Conservation (phyloP, 2,113 vertebrate genomes). For the Heterocephalus glaber region DNA sequence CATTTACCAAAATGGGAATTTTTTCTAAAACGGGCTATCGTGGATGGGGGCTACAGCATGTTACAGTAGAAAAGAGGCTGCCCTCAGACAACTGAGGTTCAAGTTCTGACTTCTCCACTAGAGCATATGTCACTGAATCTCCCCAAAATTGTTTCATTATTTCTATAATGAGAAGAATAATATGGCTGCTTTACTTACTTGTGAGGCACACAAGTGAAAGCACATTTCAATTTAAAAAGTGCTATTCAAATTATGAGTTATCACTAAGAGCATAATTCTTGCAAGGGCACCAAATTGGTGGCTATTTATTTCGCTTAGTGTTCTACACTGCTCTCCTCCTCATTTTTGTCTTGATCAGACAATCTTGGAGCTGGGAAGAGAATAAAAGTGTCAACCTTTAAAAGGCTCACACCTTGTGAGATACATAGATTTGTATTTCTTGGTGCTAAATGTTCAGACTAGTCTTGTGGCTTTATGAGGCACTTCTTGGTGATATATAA, state of each 20-base stretch:
- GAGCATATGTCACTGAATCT: background rate
- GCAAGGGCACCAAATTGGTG: background rate
- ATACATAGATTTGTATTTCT: constrained; percentile 81
- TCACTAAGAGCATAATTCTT: background rate
- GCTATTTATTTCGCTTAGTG: constrained; percentile 7
- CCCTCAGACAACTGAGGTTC: background rate
- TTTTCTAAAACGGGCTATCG: constrained; percentile 29
- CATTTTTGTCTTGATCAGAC: constrained; percentile 69
- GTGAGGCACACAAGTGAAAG: background rate
- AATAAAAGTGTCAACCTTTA: constrained; percentile 78
- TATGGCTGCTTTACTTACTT: background rate
- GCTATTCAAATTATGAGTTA: constrained; percentile 17
- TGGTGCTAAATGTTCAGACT: constrained; percentile 75
- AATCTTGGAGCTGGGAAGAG: constrained; percentile 55
- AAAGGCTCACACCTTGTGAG: constrained; percentile 77
- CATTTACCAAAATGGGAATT: constrained; percentile 65
- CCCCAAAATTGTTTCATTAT: background rate
- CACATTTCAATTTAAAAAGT: background rate
- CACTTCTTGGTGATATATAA: constrained; percentile 76
- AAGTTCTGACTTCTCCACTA: background rate
- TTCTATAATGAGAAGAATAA: constrained; percentile 20
- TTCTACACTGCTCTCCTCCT: background rate
- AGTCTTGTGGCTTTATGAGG: constrained; percentile 76
- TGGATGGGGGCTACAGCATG: background rate
- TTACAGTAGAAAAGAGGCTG: background rate